phyloP scores from a whole-genome alignment of 2,113 vertebrate genomes.

The Leiothrix lutea region DNA sequence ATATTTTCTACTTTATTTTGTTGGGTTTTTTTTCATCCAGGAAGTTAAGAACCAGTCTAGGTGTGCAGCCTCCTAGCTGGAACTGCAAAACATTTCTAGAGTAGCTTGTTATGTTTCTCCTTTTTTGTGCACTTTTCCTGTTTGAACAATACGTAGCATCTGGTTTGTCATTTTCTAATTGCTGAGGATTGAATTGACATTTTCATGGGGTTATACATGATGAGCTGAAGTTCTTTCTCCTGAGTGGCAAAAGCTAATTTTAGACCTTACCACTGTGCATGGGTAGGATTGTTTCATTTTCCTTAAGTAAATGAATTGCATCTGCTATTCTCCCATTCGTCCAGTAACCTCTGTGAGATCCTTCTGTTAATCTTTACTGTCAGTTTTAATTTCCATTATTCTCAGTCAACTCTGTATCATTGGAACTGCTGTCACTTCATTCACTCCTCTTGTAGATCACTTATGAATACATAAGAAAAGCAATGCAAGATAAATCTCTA shows the following conservation, averaged over 20 bases:
- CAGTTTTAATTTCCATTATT: constrained; percentile 20
- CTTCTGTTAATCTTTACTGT: background rate
- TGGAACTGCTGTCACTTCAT: background rate
- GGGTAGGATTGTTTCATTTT: constrained; percentile 13
- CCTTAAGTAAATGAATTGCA: background rate
- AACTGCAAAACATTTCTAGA: background rate
- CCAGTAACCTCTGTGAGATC: background rate
- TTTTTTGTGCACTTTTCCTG: background rate
- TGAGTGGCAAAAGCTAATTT: constrained; percentile 30
- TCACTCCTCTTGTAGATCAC: background rate
- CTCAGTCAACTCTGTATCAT: background rate
- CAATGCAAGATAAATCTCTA: background rate
- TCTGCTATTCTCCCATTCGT: background rate
- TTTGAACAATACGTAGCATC: background rate
- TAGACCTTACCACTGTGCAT: background rate
- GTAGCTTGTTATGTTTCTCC: background rate
- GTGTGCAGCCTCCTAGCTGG: background rate
- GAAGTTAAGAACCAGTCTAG: background rate
- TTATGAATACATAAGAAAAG: background rate
- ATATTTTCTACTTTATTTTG: background rate
- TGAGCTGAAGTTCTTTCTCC: background rate
- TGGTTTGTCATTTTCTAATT: constrained; percentile 6
- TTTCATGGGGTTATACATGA: background rate
- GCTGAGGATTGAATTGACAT: constrained; percentile 6
- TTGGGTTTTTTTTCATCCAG: background rate